Percentiles rank a stretch among this genome's conserved stretches.
Evolutionary conservation across 2,888 invertebrate species (phyloP).

Genomic region (Mechanitis messenoides): DNA sequence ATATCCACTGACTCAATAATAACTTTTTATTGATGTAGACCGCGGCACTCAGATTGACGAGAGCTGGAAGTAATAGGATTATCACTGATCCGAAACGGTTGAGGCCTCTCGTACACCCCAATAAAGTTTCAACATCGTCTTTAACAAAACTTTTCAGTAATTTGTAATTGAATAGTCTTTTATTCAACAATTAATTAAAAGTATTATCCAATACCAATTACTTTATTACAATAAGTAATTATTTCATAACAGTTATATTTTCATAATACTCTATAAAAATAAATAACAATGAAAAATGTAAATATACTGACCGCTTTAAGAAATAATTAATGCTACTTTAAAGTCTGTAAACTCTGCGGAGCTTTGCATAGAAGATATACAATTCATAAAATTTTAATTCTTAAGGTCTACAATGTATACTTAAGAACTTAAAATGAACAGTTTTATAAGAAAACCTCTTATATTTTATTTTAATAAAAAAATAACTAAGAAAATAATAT

Average conservation of each 20-base stretch:
- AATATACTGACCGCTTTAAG: too few species aligned
- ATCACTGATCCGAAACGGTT: constrained; percentile 63
- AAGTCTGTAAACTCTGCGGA: neutral
- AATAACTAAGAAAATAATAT: too few species aligned
- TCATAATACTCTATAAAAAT: too few species aligned
- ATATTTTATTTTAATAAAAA: too few species aligned
- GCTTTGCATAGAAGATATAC: constrained; percentile 1
- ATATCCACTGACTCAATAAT: constrained; percentile 37
- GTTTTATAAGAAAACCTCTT: too few species aligned
- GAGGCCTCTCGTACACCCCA: constrained; percentile 51
- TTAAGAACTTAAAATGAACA: neutral
- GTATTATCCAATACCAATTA: too few species aligned
- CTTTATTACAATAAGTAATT: too few species aligned
- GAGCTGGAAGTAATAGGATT: constrained; percentile 63
- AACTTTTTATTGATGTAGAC: constrained; percentile 57
- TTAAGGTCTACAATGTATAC: neutral
- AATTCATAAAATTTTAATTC: neutral
- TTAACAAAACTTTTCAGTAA: constrained; percentile 15
- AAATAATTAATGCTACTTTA: neutral
- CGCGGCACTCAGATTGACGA: constrained; percentile 52
- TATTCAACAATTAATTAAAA: constrained; percentile 10
- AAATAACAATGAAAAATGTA: too few species aligned
- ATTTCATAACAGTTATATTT: too few species aligned
- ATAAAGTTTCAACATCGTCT: constrained; percentile 43
- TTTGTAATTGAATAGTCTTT: constrained; percentile 14